Base-by-base conservation (phyloP, 2,888 invertebrate species). In the Tenthredo scrophulariae region DNA sequence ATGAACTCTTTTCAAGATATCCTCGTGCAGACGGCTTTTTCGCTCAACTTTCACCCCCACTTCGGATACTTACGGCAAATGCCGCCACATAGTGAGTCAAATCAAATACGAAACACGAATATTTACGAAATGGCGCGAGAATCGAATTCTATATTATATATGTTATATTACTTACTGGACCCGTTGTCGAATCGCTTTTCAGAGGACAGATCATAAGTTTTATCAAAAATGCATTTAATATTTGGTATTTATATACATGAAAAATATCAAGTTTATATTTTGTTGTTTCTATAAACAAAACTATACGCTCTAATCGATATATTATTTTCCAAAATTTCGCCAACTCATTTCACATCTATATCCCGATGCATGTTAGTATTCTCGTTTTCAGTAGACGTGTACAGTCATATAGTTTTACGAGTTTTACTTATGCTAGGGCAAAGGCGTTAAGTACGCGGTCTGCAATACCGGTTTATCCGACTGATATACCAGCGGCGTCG, bases 1-100 rank as follows among this genome's bases (percentile, higher is more conserved):
- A 4, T 33, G 74, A 40, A 74, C 46, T 18, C 5, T 77, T 22
- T 77, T 18, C 29, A 15, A 15, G 3, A n/a, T 6, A 4, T 29
- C 83, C 83, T 83, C 83, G 83, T 83, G 83, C 83, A 67, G 83
- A 83, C 83, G 83, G 83, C 65, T 83, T 67, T 82, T 80, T 37
- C 40, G n/a, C 15, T 62, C 15, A 80, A 58, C 26, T 65, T 54
- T 65, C 62, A 62, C n/a, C 80, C 54, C 37, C 70, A 70, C 29
- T 77, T 50, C 33, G 75, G 33, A 9, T 74, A 74, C 43, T 74
- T 18, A 22, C 62, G 80, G 80, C 62, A 13, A 65, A 80, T 40
- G 62, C 80, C 77, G 77, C 62, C 2, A 80, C 80, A 22, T 7
- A 62, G 58, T 80, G 62, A 80, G 40, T 80, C 80, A 80, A 80